These are phyloP conservation scores for Cylas formicarius DNA, from an alignment of 1,140 invertebrate genomes.

Conservation along the genomic window DNA sequence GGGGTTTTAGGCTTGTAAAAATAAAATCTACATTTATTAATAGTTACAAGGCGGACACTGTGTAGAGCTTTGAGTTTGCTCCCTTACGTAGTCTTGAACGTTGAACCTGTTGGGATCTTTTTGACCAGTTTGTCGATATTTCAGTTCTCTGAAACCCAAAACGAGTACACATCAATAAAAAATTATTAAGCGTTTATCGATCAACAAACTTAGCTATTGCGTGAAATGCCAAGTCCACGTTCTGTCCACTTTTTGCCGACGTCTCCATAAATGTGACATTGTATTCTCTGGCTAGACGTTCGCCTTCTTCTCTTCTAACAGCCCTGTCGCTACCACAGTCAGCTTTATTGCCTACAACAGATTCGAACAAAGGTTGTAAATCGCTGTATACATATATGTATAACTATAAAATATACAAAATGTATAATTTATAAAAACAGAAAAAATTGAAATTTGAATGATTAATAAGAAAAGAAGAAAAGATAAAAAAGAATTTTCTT, in stretches of 20 bases:
- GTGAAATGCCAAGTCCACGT: slow-evolving; percentile 75
- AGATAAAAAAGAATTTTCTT: no score
- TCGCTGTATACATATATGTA: no score
- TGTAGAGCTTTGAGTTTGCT: slow-evolving; percentile 50
- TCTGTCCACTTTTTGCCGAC: slow-evolving; percentile 77
- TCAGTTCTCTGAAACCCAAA: slow-evolving; percentile 51
- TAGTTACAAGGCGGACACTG: slow-evolving; percentile 40
- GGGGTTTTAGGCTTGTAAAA: no score
- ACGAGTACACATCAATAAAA: slow-evolving; percentile 21
- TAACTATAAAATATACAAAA: no score
- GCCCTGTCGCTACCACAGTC: slow-evolving; percentile 67
- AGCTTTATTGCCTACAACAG: slow-evolving; percentile 69
- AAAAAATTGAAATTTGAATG: no score
- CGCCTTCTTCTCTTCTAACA: slow-evolving; percentile 72
- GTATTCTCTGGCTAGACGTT: slow-evolving; percentile 71
- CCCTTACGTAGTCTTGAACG: slow-evolving; percentile 60
- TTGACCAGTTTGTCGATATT: slow-evolving; percentile 50
- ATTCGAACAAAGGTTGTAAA: no score
- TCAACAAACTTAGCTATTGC: slow-evolving; percentile 59
- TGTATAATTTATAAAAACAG: no score
- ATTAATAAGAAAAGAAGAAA: no score
- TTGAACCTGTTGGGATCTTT: slow-evolving; percentile 55
- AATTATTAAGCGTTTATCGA: neutral
- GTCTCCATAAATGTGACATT: slow-evolving; percentile 83
- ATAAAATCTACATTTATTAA: no score